Evolutionary conservation across 2,113 vertebrate species (phyloP).

Genomic region (Hyla sarda): DNA sequence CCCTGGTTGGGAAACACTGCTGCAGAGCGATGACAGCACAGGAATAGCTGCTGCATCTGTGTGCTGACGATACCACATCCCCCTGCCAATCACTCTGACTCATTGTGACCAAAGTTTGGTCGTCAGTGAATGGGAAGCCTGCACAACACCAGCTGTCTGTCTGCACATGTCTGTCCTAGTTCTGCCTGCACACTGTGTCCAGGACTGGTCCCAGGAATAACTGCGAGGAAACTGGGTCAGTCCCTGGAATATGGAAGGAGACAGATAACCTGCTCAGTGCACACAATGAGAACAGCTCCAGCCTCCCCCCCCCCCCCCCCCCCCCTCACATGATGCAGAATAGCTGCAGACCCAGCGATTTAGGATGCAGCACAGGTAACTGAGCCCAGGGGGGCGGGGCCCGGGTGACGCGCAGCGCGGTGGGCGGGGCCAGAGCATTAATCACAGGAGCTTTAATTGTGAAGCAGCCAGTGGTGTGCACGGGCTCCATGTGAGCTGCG

Average conservation of each 20-base stretch:
- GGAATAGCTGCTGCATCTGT: too few species aligned
- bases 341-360: conserved; percentile 49
- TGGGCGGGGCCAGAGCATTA: conserved; percentile 39
- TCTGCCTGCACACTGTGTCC: not conserved
- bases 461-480: conserved; percentile 35
- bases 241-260: not conserved
- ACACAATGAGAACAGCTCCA: not conserved
- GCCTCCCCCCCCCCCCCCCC: not conserved
- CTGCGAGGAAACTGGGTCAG: conserved; percentile 26
- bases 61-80: not conserved
- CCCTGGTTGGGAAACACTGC: too few species aligned
- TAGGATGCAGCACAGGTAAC: conserved; percentile 54
- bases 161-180: not conserved
- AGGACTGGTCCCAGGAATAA: not conserved
- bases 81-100: not conserved
- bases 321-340: conserved; percentile 42
- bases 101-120: conserved; percentile 5
- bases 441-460: conserved; percentile 39
- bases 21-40: too few species aligned
- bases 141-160: not conserved
- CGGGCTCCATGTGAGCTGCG: conserved; percentile 55
- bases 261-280: not conserved
- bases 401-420: not conserved
- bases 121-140: not conserved
- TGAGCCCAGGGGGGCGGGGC: conserved; percentile 2